Evolutionary conservation across 2,797 vertebrate genomes (phyloP).

Genomic region (Columba guinea): DNA sequence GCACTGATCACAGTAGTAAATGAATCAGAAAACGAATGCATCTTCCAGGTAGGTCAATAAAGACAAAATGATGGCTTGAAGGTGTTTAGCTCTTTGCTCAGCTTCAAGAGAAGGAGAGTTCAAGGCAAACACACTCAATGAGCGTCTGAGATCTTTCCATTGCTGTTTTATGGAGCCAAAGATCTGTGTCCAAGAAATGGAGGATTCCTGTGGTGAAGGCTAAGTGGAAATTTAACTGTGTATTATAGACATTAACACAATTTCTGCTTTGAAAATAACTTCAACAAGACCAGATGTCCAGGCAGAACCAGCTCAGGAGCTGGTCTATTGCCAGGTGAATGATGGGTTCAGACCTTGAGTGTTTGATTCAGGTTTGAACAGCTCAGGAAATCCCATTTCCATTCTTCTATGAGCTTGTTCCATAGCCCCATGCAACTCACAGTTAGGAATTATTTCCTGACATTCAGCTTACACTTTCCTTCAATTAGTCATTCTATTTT

Average conservation of each 20-base stretch:
- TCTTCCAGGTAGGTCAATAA: not conserved
- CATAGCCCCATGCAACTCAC: not conserved
- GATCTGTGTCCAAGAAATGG: not conserved
- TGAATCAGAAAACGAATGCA: not conserved
- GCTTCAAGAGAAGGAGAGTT: not conserved
- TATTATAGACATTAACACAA: not conserved
- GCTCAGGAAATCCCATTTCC: conserved; percentile 6
- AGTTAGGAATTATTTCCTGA: conserved; percentile 42
- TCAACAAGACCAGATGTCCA: not conserved
- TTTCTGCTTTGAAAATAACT: not conserved
- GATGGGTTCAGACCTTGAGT: not conserved
- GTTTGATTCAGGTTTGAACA: not conserved
- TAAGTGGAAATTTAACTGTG: not conserved
- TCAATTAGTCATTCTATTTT: conserved; percentile 38
- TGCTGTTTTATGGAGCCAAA: not conserved
- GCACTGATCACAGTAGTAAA: not conserved
- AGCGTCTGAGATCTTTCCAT: not conserved
- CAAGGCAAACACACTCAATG: not conserved
- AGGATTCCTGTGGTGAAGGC: not conserved
- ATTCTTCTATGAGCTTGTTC: not conserved
- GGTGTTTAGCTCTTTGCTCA: not conserved
- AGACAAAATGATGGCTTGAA: not conserved
- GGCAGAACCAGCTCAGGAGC: not conserved
- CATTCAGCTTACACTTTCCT: conserved; percentile 41
- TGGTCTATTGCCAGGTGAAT: not conserved